Percentiles rank a stretch among this genome's conserved stretches.
Conservation (phyloP, 2,888 invertebrate genomes). For the Tetheella fluctuosa region DNA sequence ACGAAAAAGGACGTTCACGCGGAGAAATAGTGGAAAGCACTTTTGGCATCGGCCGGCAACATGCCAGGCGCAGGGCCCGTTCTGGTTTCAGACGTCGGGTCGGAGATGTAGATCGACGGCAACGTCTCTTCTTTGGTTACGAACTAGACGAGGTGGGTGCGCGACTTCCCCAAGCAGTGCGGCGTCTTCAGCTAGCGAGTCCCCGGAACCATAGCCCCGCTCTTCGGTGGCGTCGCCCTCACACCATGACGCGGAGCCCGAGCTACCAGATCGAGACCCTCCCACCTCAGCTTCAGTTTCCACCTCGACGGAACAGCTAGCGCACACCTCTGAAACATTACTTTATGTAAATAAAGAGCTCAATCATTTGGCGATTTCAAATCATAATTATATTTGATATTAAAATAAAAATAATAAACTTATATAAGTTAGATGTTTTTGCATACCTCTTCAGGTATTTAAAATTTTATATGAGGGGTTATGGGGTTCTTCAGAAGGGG, state of each 20-base stretch:
- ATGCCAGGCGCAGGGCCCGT: background rate
- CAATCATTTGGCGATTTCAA: background rate
- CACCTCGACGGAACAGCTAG: slow-evolving; percentile 76
- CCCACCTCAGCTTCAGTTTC: slow-evolving; percentile 75
- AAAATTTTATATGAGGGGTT: no score
- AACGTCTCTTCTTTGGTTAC: slow-evolving; percentile 72
- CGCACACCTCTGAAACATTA: slow-evolving; percentile 67
- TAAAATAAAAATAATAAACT: no score
- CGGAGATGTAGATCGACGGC: slow-evolving; percentile 78
- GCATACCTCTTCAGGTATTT: no score
- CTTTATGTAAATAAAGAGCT: background rate
- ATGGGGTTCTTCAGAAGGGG: no score
- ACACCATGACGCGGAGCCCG: slow-evolving; percentile 81
- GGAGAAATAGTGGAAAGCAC: background rate
- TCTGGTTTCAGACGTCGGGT: slow-evolving; percentile 67
- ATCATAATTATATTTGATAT: background rate
- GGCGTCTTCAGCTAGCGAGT: slow-evolving; percentile 79
- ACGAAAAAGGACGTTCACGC: background rate
- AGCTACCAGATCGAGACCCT: slow-evolving; percentile 68
- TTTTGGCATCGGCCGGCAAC: slow-evolving; percentile 2
- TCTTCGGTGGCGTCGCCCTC: slow-evolving; percentile 80
- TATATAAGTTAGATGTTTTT: no score
- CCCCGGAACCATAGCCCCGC: slow-evolving; percentile 82
- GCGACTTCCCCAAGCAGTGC: slow-evolving; percentile 68
- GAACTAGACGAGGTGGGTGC: slow-evolving; percentile 56